phyloP scores from a whole-genome alignment of 1,140 invertebrate genomes.

The Hermetia illucens region DNA sequence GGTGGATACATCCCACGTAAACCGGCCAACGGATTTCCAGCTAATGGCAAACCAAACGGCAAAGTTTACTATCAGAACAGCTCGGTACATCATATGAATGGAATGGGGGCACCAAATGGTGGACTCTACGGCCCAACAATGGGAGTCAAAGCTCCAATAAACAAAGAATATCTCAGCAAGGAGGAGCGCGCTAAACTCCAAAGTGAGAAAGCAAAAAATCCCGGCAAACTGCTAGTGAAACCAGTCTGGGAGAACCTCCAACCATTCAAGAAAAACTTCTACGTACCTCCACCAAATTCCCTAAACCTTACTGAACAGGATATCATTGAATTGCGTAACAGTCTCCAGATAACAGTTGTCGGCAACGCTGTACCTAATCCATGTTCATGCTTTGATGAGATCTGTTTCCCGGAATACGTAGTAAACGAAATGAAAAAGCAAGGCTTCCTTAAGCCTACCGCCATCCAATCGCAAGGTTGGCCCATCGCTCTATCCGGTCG shows the following conservation, averaged over 20 bases:
- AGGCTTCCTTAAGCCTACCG: constrained; percentile 70
- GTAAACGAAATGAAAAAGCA: constrained; percentile 68
- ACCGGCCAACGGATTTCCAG: no score
- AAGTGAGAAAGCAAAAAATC: constrained; percentile 48
- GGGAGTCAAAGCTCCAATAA: no score
- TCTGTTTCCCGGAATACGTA: constrained; percentile 71
- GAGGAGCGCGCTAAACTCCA: constrained; percentile 39
- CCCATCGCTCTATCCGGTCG: constrained; percentile 82
- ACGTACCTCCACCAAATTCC: constrained; percentile 68
- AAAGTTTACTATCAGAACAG: no score
- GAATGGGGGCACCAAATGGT: no score
- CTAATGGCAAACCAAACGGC: no score
- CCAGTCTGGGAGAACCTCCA: constrained; percentile 76
- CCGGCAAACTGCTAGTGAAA: constrained; percentile 65
- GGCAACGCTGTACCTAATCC: constrained; percentile 73
- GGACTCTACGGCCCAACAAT: no score
- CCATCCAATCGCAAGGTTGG: constrained; percentile 83
- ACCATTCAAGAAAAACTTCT: constrained; percentile 86
- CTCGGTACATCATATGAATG: no score
- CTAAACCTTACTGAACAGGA: constrained; percentile 54
- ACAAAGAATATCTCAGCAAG: no score
- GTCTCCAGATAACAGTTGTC: constrained; percentile 75
- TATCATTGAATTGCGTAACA: constrained; percentile 52
- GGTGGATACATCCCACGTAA: no score
- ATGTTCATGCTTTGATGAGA: constrained; percentile 77